phyloP scores from a whole-genome alignment of 2,797 vertebrate species.

The Brachyalestes nurse region DNA sequence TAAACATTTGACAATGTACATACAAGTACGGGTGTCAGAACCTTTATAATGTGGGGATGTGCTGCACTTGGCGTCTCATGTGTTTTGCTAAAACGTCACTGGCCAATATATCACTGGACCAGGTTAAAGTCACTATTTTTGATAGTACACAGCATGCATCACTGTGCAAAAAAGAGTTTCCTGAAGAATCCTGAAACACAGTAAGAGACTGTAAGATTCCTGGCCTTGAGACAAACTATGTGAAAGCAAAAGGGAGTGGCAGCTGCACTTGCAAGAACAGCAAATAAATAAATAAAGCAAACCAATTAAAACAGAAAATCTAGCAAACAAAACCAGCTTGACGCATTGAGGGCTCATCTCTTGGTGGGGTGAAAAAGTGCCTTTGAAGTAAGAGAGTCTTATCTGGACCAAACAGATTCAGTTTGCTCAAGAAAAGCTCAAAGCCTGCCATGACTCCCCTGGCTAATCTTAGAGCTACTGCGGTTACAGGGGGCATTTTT shows the following conservation, averaged over 20 bases:
- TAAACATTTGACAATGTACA: no score
- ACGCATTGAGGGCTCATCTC: conserved; percentile 23
- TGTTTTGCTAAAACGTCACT: no score
- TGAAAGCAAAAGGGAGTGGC: not conserved
- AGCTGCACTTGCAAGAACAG: not conserved
- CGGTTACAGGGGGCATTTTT: conserved; percentile 46
- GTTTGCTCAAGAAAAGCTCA: conserved; percentile 61
- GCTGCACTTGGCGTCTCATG: no score
- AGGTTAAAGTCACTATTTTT: no score
- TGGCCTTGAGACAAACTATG: not conserved
- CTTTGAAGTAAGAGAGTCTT: conserved; percentile 71
- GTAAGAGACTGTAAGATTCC: not conserved
- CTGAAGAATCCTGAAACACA: not conserved
- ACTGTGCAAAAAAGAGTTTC: not conserved
- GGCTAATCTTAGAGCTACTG: conserved; percentile 63
- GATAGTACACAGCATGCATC: not conserved
- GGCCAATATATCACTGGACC: no score
- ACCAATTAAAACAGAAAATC: conserved; percentile 44
- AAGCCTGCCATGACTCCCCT: conserved; percentile 59
- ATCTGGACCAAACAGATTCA: conserved; percentile 73
- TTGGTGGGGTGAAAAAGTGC: conserved; percentile 61
- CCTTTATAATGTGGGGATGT: no score
- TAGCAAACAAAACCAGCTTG: conserved; percentile 29
- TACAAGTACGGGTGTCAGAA: no score
- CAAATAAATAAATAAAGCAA: conserved; percentile 37